Percentiles rank a stretch among this genome's conserved stretches.
Conservation (phyloP, 2,113 vertebrate genomes). For the Cyrtonyx montezumae region DNA sequence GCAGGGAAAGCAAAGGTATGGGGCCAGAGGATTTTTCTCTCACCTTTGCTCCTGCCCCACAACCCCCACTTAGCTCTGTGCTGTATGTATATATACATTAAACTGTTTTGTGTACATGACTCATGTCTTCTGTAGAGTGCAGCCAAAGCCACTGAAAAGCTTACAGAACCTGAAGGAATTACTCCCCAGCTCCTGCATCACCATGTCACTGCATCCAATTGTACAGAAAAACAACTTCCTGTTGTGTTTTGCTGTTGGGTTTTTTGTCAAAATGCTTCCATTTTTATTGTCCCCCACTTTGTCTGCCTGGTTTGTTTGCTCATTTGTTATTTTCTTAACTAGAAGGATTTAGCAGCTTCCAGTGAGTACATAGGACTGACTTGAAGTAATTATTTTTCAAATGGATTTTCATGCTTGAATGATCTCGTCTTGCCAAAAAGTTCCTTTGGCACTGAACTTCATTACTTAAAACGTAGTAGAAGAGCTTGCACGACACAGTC, state of each 20-base stretch:
- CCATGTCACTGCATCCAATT: neutral
- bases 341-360: neutral
- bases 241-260: neutral
- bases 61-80: neutral
- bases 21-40: neutral
- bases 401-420: constrained; percentile 31
- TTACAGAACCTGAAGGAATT: constrained; percentile 1
- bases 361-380: neutral
- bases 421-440: neutral
- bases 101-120: neutral
- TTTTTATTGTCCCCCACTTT: neutral
- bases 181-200: neutral
- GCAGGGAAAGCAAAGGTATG: neutral
- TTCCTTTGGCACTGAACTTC: neutral
- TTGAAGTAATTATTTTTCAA: constrained; percentile 38
- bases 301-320: neutral
- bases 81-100: neutral
- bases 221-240: neutral
- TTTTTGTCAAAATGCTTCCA: neutral
- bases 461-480: neutral
- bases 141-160: neutral
- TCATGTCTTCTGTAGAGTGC: neutral
- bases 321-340: constrained; percentile 15
- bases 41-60: neutral
- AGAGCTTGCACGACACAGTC: neutral